Conservation (phyloP, 2,797 vertebrate genomes). For the Hirundo rustica region DNA sequence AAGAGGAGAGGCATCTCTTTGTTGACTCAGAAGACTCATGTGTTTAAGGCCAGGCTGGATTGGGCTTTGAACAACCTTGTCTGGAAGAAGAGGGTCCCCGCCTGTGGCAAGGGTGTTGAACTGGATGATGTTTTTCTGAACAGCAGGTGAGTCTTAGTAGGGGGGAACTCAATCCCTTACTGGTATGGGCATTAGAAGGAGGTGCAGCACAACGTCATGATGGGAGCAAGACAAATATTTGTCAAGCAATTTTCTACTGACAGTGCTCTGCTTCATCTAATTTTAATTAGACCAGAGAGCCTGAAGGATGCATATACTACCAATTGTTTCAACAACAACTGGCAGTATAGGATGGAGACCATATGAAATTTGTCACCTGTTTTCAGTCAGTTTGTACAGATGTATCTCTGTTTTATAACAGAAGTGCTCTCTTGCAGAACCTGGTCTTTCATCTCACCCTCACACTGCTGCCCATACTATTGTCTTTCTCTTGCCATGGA, state of each 20-base stretch:
- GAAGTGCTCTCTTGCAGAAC: background rate
- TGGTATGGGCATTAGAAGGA: background rate
- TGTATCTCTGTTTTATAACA: background rate
- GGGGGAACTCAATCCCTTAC: background rate
- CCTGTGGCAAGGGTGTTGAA: background rate
- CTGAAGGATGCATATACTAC: background rate
- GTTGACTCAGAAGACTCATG: background rate
- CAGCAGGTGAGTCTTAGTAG: background rate
- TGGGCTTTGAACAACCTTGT: background rate
- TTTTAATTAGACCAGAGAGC: background rate
- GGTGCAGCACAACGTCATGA: background rate
- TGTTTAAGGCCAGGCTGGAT: background rate
- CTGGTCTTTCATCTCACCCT: background rate
- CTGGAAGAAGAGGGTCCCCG: background rate
- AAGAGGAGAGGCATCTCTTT: background rate
- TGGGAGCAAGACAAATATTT: constrained; percentile 10
- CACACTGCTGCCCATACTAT: background rate
- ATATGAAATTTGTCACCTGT: background rate
- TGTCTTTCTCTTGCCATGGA: background rate
- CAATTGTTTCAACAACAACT: background rate
- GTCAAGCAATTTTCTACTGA: background rate
- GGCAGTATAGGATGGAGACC: background rate
- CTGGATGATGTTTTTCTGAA: background rate
- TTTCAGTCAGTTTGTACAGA: background rate
- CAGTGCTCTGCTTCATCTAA: background rate